Conservation (phyloP, 2,888 invertebrate species). For the Pimpla rufipes region DNA sequence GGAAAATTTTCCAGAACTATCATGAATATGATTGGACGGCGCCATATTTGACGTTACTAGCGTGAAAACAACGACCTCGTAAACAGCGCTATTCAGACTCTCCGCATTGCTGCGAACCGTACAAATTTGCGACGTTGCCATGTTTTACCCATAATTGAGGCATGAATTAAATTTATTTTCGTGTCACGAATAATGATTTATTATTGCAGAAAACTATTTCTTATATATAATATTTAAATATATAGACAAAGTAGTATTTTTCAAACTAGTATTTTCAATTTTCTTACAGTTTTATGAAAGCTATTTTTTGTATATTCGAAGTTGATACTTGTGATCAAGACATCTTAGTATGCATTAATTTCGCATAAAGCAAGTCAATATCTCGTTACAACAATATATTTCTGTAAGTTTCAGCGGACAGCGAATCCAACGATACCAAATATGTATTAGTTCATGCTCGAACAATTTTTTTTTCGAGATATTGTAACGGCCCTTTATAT, state of each 20-base stretch:
- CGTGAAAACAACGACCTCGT: background rate
- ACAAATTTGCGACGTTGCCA: too few relatives aligned
- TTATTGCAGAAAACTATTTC: too few relatives aligned
- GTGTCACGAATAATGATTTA: too few relatives aligned
- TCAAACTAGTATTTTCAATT: background rate
- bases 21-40: background rate
- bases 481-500: too few relatives aligned
- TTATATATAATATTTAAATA: too few relatives aligned
- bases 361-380: background rate
- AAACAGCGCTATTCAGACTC: background rate
- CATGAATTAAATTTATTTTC: too few relatives aligned
- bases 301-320: background rate
- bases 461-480: conserved; percentile 6
- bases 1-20: background rate
- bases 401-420: background rate
- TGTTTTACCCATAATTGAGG: too few relatives aligned
- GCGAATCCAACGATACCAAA: background rate
- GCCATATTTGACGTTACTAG: background rate
- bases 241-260: too few relatives aligned
- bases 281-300: background rate
- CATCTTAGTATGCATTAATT: background rate
- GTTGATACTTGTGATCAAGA: background rate
- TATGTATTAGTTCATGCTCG: background rate
- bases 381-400: background rate
- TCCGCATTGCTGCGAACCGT: conserved; percentile 1